These are phyloP conservation scores for Cristatella mucedo DNA, from an alignment of 2,888 invertebrate species.

Conservation along the genomic window DNA sequence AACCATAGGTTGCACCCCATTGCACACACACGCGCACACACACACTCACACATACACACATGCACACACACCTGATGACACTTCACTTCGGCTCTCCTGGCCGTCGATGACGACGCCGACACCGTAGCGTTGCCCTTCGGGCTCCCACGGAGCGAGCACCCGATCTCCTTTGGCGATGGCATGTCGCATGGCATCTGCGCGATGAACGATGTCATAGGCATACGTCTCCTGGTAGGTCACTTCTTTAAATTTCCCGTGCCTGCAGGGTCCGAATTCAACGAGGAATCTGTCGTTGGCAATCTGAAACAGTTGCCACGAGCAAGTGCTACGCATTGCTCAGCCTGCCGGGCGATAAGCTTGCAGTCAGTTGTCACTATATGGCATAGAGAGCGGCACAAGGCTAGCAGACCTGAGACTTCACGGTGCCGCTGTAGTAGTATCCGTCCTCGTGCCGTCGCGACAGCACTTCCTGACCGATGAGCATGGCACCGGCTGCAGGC, in stretches of 20 bases:
- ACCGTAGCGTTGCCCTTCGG: slow-evolving; percentile 28
- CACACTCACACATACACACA: too few relatives aligned
- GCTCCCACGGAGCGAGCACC: slow-evolving; percentile 31
- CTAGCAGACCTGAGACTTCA: slow-evolving; percentile 31
- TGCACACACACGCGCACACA: too few relatives aligned
- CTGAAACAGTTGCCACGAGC: slow-evolving; percentile 16
- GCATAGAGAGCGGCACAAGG: background rate
- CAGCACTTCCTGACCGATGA: slow-evolving; percentile 29
- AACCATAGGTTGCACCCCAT: too few relatives aligned
- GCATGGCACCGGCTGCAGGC: slow-evolving; percentile 30
- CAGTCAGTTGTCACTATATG: background rate
- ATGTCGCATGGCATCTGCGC: slow-evolving; percentile 29
- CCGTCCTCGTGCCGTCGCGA: slow-evolving; percentile 32
- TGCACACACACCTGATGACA: too few relatives aligned
- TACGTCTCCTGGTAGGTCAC: slow-evolving; percentile 34
- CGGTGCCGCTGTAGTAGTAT: slow-evolving; percentile 30
- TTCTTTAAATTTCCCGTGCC: slow-evolving; percentile 29
- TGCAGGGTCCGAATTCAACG: slow-evolving; percentile 32
- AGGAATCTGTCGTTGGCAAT: slow-evolving; percentile 28
- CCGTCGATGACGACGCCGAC: slow-evolving; percentile 33
- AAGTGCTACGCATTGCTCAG: too few relatives aligned
- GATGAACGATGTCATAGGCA: slow-evolving; percentile 33
- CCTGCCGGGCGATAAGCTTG: background rate
- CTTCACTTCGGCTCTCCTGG: slow-evolving; percentile 17
- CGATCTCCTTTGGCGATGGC: slow-evolving; percentile 29